Conservation (phyloP, 1,140 invertebrate genomes). For the Drosophila teissieri region DNA sequence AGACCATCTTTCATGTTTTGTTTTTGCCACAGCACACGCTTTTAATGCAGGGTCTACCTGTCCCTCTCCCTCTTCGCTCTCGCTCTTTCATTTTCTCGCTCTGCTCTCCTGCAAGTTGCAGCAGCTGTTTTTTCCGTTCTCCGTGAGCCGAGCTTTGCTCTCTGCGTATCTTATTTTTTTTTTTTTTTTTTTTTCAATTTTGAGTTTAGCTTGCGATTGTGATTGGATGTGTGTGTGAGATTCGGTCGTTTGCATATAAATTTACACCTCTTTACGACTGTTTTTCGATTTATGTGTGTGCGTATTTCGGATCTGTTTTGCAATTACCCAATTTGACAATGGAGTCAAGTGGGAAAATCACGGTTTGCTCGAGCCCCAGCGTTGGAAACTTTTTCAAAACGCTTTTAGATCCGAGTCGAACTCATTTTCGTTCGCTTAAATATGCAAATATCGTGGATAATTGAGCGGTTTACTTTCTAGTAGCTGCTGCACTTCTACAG, state of each 20-base stretch:
- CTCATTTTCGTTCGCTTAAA: constrained; percentile 35
- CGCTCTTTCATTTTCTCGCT: background rate
- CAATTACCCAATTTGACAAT: constrained; percentile 72
- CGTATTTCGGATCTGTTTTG: constrained; percentile 43
- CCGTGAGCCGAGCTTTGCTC: constrained; percentile 14
- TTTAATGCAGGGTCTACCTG: background rate
- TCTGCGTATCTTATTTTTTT: constrained; percentile 1
- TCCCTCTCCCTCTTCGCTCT: background rate
- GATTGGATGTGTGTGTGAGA: constrained; percentile 2
- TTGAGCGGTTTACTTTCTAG: constrained; percentile 32
- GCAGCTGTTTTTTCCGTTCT: constrained; percentile 37
- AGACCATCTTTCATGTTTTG: constrained; percentile 8
- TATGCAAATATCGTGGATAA: constrained; percentile 43
- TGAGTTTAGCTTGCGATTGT: constrained; percentile 17
- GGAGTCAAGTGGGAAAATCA: constrained; percentile 40
- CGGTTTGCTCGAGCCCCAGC: constrained; percentile 3
- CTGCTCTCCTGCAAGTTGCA: constrained; percentile 7
- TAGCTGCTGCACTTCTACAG: constrained; percentile 28
- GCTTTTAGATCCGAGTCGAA: constrained; percentile 20
- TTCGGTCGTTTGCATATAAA: constrained; percentile 71
- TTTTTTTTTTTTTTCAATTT: background rate
- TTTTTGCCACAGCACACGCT: constrained; percentile 10
- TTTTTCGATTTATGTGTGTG: constrained; percentile 53
- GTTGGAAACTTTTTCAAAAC: constrained; percentile 17
- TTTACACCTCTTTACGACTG: constrained; percentile 73